Conservation (phyloP, 2,888 invertebrate genomes). For the Catocala nupta region DNA sequence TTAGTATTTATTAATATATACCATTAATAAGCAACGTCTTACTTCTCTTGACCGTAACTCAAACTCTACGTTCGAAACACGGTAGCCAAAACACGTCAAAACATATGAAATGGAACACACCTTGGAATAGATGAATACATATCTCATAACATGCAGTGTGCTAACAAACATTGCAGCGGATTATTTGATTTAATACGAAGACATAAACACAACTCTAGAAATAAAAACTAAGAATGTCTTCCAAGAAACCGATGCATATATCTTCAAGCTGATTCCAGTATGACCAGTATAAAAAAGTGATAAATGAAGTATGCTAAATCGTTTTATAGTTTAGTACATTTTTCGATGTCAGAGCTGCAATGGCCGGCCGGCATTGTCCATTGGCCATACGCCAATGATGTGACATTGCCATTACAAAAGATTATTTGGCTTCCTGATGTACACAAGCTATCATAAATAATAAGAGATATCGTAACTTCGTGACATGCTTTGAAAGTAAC, state of each 20-base stretch:
- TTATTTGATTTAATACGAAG: no score
- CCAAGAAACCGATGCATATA: slow-evolving; percentile 20
- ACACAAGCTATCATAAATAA: slow-evolving; percentile 45
- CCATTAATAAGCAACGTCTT: no score
- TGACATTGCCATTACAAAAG: slow-evolving; percentile 40
- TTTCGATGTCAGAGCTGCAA: slow-evolving; percentile 12
- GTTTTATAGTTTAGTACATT: background rate
- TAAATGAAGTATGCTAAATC: slow-evolving; percentile 28
- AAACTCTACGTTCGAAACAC: no score
- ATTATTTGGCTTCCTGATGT: slow-evolving; percentile 33
- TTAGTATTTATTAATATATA: background rate
- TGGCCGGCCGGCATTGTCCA: slow-evolving; percentile 26
- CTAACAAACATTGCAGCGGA: no score
- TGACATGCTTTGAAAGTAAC: slow-evolving; percentile 25
- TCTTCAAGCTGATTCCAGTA: slow-evolving; percentile 25
- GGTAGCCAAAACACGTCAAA: no score
- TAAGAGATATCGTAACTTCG: slow-evolving; percentile 28
- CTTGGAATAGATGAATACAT: no score
- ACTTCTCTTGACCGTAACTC: no score
- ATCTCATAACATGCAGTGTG: no score
- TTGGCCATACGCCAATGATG: slow-evolving; percentile 41
- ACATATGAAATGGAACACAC: no score
- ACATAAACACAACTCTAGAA: slow-evolving; percentile 13
- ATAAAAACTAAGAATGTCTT: slow-evolving; percentile 12
- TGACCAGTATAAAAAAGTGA: slow-evolving; percentile 6